Percentiles rank a stretch among this genome's conserved stretches.
Evolutionary conservation across 2,888 invertebrate genomes (phyloP).

Genomic region (Cephonodes hylas): DNA sequence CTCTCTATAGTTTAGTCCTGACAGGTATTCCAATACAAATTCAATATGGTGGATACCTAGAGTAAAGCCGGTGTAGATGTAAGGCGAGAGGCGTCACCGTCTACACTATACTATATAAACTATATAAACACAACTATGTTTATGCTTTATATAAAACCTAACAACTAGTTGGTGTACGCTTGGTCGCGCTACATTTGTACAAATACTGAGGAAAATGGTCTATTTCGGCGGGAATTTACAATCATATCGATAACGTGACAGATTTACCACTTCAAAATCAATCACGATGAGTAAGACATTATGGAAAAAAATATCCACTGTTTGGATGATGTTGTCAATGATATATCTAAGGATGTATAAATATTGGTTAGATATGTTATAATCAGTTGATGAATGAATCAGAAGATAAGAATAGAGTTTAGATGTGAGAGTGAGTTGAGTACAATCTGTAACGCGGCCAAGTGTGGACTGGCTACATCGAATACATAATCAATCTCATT

Average conservation of each 20-base stretch:
- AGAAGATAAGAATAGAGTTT: not conserved
- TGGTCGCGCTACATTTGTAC: not conserved
- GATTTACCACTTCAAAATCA: no score
- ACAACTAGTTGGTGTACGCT: not conserved
- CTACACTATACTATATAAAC: conserved; percentile 51
- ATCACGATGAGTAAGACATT: no score
- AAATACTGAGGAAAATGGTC: not conserved
- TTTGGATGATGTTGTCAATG: no score
- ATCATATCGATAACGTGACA: not conserved
- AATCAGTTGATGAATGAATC: no score
- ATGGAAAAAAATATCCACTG: no score
- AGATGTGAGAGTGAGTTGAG: no score
- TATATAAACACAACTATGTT: conserved; percentile 61
- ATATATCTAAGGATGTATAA: no score
- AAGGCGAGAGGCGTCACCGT: conserved; percentile 18
- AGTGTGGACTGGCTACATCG: not conserved
- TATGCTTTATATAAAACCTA: conserved; percentile 48
- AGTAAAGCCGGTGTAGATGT: not conserved
- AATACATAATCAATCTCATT: conserved; percentile 29
- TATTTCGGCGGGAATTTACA: not conserved
- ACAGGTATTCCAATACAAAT: not conserved
- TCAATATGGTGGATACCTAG: not conserved
- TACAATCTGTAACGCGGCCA: not conserved
- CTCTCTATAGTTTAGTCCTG: not conserved
- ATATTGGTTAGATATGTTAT: no score